phyloP scores from a whole-genome alignment of 2,797 vertebrate species.

The Smutsia temminckii region DNA sequence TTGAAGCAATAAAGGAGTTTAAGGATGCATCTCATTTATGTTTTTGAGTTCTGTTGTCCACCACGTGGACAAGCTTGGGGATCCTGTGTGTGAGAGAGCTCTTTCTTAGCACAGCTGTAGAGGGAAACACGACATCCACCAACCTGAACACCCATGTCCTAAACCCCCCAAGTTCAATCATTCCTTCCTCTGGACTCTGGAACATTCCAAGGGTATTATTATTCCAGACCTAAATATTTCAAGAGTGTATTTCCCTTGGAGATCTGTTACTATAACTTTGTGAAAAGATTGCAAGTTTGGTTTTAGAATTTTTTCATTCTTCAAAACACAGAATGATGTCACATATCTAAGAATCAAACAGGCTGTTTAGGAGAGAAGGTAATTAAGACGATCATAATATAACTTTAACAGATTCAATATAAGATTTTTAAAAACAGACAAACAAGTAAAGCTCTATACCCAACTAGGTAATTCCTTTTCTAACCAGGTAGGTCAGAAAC shows the following conservation, averaged over 20 bases:
- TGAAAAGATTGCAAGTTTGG: background rate
- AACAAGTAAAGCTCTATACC: background rate
- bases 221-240: slow-evolving; percentile 18
- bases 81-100: background rate
- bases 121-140: background rate
- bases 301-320: background rate
- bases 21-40: background rate
- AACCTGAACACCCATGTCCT: background rate
- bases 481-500: background rate
- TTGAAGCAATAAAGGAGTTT: background rate
- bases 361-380: background rate
- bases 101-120: background rate
- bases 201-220: background rate
- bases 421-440: background rate
- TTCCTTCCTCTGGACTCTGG: background rate
- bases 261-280: background rate
- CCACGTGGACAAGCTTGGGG: background rate
- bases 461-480: background rate
- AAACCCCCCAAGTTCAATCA: background rate
- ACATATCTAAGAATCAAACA: background rate
- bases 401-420: background rate
- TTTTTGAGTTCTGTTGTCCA: background rate
- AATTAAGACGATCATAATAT: background rate
- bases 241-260: background rate
- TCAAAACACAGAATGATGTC: background rate